Conservation (phyloP, 2,888 invertebrate genomes). For the Alcis repandata region DNA sequence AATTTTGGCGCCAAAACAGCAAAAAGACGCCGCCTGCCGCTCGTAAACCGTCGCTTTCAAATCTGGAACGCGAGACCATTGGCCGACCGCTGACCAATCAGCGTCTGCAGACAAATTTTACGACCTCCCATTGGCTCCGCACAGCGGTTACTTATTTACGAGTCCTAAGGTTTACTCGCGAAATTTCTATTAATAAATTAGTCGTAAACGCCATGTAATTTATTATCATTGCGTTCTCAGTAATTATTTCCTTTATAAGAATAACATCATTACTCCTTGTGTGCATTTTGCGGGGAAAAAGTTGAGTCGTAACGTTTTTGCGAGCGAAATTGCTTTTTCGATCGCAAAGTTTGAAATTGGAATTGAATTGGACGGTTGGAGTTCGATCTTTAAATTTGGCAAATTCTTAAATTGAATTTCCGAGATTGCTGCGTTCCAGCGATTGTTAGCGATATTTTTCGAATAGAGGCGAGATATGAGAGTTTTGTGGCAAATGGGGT, state of each 20-base stretch:
- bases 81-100: slow-evolving; percentile 77
- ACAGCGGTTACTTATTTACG: slow-evolving; percentile 82
- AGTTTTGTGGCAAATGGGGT: slow-evolving; percentile 6
- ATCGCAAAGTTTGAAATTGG: slow-evolving; percentile 46
- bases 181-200: slow-evolving; percentile 87
- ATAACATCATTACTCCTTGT: slow-evolving; percentile 73
- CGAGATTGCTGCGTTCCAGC: slow-evolving; percentile 21
- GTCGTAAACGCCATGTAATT: slow-evolving; percentile 81
- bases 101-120: slow-evolving; percentile 77
- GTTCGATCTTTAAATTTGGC: slow-evolving; percentile 47
- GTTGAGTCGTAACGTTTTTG: slow-evolving; percentile 47
- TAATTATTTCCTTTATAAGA: slow-evolving; percentile 85
- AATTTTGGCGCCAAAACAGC: slow-evolving; percentile 85
- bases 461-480: slow-evolving; percentile 5
- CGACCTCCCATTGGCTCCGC: slow-evolving; percentile 73
- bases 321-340: slow-evolving; percentile 47
- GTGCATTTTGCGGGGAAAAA: slow-evolving; percentile 50
- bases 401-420: slow-evolving; percentile 37
- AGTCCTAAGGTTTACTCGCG: slow-evolving; percentile 82
- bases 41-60: slow-evolving; percentile 85
- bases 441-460: slow-evolving; percentile 15
- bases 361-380: slow-evolving; percentile 47
- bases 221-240: slow-evolving; percentile 77
- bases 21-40: slow-evolving; percentile 78
- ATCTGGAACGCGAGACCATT: slow-evolving; percentile 77